Conservation (phyloP, 2,888 invertebrate species). For the Dolomedes plantarius region DNA sequence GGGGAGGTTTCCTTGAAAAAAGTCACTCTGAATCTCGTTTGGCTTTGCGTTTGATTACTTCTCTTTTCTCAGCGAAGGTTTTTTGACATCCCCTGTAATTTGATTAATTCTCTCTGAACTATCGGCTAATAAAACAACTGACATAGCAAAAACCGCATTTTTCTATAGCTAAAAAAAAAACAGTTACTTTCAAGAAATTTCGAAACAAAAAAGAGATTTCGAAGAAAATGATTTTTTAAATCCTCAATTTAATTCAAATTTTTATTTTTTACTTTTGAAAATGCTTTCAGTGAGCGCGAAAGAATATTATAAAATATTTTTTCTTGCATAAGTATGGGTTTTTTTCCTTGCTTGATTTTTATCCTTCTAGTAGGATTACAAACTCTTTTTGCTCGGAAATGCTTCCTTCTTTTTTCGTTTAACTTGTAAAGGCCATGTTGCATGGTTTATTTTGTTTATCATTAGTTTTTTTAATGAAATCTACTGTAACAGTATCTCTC, state of each 20-base stretch:
- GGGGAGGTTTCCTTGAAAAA: slow-evolving; percentile 32
- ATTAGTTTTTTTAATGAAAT: too few species aligned
- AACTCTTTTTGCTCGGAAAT: background rate
- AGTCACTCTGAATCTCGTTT: slow-evolving; percentile 35
- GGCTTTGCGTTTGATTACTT: slow-evolving; percentile 60
- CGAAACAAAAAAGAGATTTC: background rate
- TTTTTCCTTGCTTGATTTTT: background rate
- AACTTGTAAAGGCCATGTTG: background rate
- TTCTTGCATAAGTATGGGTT: background rate
- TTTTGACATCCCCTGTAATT: slow-evolving; percentile 38
- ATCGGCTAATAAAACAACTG: slow-evolving; percentile 65
- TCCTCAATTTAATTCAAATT: background rate
- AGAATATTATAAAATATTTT: background rate
- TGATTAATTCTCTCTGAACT: slow-evolving; percentile 56
- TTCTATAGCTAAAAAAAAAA: background rate
- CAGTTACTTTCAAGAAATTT: background rate
- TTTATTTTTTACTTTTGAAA: background rate
- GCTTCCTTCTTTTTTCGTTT: background rate
- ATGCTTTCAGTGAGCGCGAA: background rate
- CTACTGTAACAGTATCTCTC: too few species aligned
- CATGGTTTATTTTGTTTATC: background rate
- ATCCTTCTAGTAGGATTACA: slow-evolving; percentile 3
- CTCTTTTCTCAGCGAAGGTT: slow-evolving; percentile 18
- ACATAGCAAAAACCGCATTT: slow-evolving; percentile 46
- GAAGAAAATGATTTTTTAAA: background rate